Conservation (phyloP, 2,888 invertebrate genomes). For the Drosophila mimetica region DNA sequence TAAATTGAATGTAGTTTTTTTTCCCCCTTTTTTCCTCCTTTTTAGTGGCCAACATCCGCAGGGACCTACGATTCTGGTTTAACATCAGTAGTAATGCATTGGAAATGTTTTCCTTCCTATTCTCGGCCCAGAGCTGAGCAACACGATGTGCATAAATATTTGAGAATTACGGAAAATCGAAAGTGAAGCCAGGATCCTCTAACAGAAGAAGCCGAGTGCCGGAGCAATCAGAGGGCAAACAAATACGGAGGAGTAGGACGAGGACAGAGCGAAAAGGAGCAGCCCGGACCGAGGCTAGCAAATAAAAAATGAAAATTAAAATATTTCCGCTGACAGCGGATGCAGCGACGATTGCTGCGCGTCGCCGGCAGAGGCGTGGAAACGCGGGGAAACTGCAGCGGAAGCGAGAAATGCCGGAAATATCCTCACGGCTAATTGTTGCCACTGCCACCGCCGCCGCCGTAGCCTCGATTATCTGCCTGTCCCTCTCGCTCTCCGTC, state of each 20-base stretch:
- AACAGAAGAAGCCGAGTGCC: constrained; percentile 10
- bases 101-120: constrained; percentile 55
- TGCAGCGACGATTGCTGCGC: constrained; percentile 43
- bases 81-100: constrained; percentile 56
- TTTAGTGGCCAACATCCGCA: constrained; percentile 45
- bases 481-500: constrained; percentile 31
- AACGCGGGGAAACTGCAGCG: constrained; percentile 73
- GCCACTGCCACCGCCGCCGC: constrained; percentile 67
- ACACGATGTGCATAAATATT: constrained; percentile 68
- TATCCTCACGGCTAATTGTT: constrained; percentile 82
- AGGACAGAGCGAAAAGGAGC: constrained; percentile 16
- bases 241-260: constrained; percentile 23
- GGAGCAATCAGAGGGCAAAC: constrained; percentile 15
- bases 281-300: constrained; percentile 5
- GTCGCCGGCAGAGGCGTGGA: constrained; percentile 11
- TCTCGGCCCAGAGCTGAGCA: constrained; percentile 61
- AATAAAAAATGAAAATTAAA: constrained; percentile 65
- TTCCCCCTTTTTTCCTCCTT: constrained; percentile 10
- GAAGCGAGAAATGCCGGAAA: constrained; percentile 82
- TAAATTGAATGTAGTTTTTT: constrained; percentile 11
- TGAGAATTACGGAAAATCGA: constrained; percentile 48
- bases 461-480: constrained; percentile 48
- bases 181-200: constrained; percentile 45
- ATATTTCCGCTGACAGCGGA: constrained; percentile 75
- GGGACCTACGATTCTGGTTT: constrained; percentile 12